Percentiles rank a stretch among this genome's conserved stretches.
phyloP scores from a whole-genome alignment of 2,797 vertebrate genomes.

The Argentina silus region DNA sequence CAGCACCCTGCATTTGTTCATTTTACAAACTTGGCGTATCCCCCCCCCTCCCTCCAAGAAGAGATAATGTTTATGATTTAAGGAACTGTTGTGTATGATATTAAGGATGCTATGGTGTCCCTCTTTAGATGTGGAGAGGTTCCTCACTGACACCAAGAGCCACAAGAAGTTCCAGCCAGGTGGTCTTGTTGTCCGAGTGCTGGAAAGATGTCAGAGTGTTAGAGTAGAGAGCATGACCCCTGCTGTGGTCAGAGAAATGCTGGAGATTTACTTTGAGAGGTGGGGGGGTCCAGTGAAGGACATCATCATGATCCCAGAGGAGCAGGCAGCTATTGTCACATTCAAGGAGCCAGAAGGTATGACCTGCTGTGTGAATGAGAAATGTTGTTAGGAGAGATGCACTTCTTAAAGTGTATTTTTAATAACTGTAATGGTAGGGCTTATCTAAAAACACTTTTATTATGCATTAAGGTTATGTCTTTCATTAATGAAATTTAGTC shows the following conservation, averaged over 20 bases:
- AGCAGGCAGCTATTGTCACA: conserved; percentile 80
- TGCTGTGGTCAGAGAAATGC: conserved; percentile 52
- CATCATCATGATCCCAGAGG: conserved; percentile 68
- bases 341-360: conserved; percentile 80
- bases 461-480: too few relatives aligned
- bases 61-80: background rate
- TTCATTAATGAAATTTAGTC: background rate
- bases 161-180: conserved; percentile 58
- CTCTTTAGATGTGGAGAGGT: conserved; percentile 61
- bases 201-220: conserved; percentile 75
- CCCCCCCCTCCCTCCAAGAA: background rate
- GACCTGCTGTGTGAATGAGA: background rate
- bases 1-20: background rate
- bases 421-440: too few relatives aligned
- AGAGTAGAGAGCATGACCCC: conserved; percentile 79
- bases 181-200: conserved; percentile 60
- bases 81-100: background rate
- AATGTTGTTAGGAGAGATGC: background rate
- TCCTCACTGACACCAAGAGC: conserved; percentile 59
- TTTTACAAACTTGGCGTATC: background rate
- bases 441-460: too few relatives aligned
- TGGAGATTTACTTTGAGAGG: conserved; percentile 84
- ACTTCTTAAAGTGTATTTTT: too few relatives aligned
- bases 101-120: background rate
- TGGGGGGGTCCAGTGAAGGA: conserved; percentile 55